Evolutionary conservation across 2,113 vertebrate species (phyloP).

Genomic region (Lasiurus borealis): DNA sequence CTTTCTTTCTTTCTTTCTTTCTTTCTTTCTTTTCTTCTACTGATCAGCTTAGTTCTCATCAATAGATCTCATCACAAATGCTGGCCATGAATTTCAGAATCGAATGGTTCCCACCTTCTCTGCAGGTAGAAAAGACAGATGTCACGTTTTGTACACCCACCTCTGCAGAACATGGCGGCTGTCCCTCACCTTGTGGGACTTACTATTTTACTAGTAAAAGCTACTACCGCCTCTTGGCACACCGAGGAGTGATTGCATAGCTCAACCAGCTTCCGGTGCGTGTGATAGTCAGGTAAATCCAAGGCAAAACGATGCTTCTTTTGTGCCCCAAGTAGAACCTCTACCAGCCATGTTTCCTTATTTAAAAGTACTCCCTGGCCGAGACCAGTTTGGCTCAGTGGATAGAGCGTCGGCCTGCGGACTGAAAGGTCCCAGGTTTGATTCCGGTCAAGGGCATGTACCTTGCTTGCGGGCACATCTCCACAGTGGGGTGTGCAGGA

Average conservation of each 20-base stretch:
- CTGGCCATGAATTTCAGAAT: constrained; percentile 58
- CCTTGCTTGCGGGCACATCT: no score
- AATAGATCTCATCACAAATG: constrained; percentile 20
- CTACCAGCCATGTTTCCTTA: background rate
- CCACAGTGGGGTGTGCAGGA: no score
- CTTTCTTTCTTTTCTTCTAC: background rate
- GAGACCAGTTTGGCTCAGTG: no score
- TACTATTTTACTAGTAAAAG: constrained; percentile 17
- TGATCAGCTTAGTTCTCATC: background rate
- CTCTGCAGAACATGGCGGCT: constrained; percentile 25
- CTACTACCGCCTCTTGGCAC: background rate
- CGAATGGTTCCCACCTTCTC: constrained; percentile 11
- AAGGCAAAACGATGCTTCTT: background rate
- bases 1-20: no score
- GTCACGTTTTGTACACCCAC: background rate
- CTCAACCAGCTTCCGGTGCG: background rate
- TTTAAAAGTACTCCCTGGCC: background rate
- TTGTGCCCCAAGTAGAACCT: background rate
- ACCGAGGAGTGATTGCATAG: background rate
- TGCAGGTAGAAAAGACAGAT: constrained; percentile 39
- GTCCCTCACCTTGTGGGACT: constrained; percentile 1
- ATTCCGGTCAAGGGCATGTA: no score
- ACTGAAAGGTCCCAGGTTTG: no score
- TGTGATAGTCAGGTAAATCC: background rate
- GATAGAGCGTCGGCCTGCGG: no score